Evolutionary conservation across 2,888 invertebrate species (phyloP), one percentile per base, ranked within the genome.

Genomic region (Punctoribates punctum): DNA sequence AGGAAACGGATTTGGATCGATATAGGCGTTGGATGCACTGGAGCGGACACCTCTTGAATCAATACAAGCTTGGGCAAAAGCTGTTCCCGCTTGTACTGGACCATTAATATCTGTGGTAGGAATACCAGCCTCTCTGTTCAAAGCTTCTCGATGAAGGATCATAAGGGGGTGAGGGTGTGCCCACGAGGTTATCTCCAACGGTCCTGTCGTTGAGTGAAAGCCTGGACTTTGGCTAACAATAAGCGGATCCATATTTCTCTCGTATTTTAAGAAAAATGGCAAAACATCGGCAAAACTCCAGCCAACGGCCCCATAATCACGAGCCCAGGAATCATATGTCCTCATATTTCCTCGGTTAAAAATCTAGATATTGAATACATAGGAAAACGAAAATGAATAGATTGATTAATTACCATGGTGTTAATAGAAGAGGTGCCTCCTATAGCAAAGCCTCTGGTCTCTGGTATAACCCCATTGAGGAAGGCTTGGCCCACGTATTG

Each of bases 361-460:
- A 9, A 42, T 42, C 42, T 42, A 42, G 6, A 34, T 34, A n/a
- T n/a, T n/a, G n/a, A n/a, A n/a, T n/a, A n/a, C n/a, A n/a, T n/a
- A n/a, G n/a, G n/a, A n/a, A n/a, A n/a, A n/a, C n/a, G n/a, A n/a
- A n/a, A n/a, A n/a, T n/a, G n/a, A n/a, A n/a, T n/a, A n/a, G n/a
- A n/a, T n/a, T n/a, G n/a, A n/a, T n/a, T 87, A 94, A 95, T 34
- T 94, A 0, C 91, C 92, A 82, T 42, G 13, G 65, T 67, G 29
- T 94, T 94, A 0, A 94, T 86, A 0, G 93, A 93, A 48, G 91
- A 91, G 3, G 91, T 91, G 0, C 95, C 95, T 0, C 94, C 94
- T 0, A 94, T 86, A 0, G 93, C 93, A 85, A 93, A 93, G 72
- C 95, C 95, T 77, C 93, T 88, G 0, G 94, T 93, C 93, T 93